phyloP scores from a whole-genome alignment of 2,888 invertebrate species.

The Chrysolina americana region DNA sequence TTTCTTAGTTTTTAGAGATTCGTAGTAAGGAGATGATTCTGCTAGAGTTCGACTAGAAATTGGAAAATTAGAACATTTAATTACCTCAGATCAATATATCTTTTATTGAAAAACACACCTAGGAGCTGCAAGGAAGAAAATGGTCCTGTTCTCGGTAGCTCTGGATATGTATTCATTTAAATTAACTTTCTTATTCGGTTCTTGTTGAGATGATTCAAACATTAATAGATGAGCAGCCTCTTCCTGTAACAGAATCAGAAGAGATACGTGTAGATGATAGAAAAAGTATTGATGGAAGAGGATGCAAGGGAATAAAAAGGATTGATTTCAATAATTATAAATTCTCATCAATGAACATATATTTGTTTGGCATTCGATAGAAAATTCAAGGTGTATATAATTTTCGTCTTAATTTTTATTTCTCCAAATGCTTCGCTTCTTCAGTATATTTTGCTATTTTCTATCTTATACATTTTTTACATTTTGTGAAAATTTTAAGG shows the following conservation, averaged over 20 bases:
- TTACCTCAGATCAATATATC: no score
- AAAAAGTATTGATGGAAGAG: background rate
- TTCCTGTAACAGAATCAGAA: conserved; percentile 75
- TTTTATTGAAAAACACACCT: conserved; percentile 72
- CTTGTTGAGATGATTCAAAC: conserved; percentile 90
- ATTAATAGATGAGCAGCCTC: conserved; percentile 90
- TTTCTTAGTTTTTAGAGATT: conserved; percentile 89
- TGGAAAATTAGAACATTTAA: conserved; percentile 1
- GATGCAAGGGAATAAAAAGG: no score
- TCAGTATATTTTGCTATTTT: no score
- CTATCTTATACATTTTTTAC: no score
- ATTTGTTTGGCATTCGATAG: no score
- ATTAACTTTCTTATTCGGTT: conserved; percentile 80
- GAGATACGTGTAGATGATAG: background rate
- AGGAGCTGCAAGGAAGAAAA: conserved; percentile 95
- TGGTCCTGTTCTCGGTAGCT: conserved; percentile 85
- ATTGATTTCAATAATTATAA: no score
- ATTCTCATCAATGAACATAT: no score
- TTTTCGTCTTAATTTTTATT: no score
- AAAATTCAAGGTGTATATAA: no score
- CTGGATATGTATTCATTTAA: conserved; percentile 82
- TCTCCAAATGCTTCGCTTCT: no score
- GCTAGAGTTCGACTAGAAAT: conserved; percentile 88
- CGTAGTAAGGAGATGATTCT: conserved; percentile 95
- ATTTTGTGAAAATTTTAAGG: no score